Evolutionary conservation across 2,888 invertebrate genomes (phyloP).

Genomic region (Synergus umbraculus): DNA sequence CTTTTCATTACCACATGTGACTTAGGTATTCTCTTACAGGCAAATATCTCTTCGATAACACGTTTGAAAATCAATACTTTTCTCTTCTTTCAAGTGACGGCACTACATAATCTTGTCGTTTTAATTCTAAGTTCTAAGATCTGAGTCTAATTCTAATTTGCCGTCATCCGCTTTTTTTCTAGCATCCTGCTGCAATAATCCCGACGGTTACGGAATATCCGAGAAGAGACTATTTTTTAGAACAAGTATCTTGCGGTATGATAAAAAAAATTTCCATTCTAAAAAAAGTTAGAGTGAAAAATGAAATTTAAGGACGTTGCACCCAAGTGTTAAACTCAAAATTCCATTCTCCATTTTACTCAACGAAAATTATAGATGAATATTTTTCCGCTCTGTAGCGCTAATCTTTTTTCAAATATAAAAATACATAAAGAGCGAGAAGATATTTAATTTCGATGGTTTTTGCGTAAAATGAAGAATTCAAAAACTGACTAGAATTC

Average conservation of each 20-base stretch:
- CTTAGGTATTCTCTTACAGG: slow-evolving; percentile 25
- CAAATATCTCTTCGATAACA: slow-evolving; percentile 31
- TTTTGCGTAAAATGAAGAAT: no score
- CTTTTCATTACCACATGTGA: slow-evolving; percentile 36
- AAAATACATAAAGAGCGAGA: no score
- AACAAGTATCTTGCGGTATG: neutral
- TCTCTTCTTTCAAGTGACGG: slow-evolving; percentile 22
- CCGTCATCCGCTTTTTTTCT: neutral
- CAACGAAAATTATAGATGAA: no score
- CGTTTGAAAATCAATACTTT: slow-evolving; percentile 32
- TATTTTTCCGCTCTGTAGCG: no score
- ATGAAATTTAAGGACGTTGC: no score
- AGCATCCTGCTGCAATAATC: slow-evolving; percentile 9
- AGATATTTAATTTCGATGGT: no score
- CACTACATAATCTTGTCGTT: slow-evolving; percentile 13
- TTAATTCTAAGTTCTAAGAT: slow-evolving; percentile 1
- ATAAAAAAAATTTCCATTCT: no score
- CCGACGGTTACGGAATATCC: neutral
- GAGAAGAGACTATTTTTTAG: neutral
- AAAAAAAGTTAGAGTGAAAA: no score
- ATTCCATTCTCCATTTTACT: no score
- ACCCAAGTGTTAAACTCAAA: no score
- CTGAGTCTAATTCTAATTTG: neutral
- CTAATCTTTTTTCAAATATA: no score
- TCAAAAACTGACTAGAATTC: no score